A percentile compares a stretch with the other conserved stretches of the same genome.
These are phyloP conservation scores for Disparrhopalites patrizii DNA, from an alignment of 2,888 invertebrate genomes.

Conservation along the genomic window DNA sequence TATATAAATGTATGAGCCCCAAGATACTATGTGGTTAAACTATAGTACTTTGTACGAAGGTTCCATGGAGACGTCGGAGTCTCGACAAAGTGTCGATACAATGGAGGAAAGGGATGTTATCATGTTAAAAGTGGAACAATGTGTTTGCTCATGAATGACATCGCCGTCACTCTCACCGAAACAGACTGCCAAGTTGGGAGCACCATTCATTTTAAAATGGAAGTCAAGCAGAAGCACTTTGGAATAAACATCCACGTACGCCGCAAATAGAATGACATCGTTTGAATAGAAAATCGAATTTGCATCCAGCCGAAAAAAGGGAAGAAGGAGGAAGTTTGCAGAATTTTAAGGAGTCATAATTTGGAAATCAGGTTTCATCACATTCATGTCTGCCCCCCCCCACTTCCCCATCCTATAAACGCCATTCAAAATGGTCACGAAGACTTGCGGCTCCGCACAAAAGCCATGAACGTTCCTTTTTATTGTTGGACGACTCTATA, in stretches of 20 bases:
- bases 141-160: conserved; percentile 4
- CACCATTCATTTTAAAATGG: not conserved
- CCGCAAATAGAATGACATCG: conserved; percentile 4
- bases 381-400: conserved; percentile 5
- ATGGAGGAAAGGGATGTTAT: not conserved
- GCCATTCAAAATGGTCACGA: too few relatives aligned
- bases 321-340: conserved; percentile 4
- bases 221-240: conserved; percentile 8
- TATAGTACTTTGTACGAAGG: conserved; percentile 13
- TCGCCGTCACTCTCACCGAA: conserved; percentile 10
- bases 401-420: too few relatives aligned
- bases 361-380: too few relatives aligned
- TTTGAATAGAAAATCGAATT: conserved; percentile 10
- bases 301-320: conserved; percentile 6
- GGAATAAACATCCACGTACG: conserved; percentile 16
- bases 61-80: not conserved
- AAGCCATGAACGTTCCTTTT: too few relatives aligned
- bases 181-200: conserved; percentile 21
- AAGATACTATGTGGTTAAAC: conserved; percentile 18
- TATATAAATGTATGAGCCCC: too few relatives aligned
- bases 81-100: not conserved
- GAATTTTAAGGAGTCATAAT: conserved; percentile 8
- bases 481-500: too few relatives aligned
- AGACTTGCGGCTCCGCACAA: too few relatives aligned
- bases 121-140: conserved; percentile 2